Conservation (phyloP, 2,797 vertebrate genomes). For the Siniperca scherzeri region DNA sequence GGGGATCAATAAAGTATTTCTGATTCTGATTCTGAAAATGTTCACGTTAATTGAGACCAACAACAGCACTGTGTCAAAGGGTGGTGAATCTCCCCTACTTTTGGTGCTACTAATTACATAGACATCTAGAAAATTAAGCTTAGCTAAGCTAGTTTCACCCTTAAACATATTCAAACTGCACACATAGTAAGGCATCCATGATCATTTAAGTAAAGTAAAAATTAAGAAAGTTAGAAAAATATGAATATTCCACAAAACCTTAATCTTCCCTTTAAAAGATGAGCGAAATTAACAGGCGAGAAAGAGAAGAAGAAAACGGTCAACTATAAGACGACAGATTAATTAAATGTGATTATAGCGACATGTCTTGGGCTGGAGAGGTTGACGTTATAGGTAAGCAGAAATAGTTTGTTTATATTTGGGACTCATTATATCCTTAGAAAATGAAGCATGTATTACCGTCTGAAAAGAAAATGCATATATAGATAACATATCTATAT, state of each 20-base stretch:
- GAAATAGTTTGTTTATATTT: no score
- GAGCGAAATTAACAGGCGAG: neutral
- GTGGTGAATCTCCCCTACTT: neutral
- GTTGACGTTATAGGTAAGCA: no score
- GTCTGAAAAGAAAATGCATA: no score
- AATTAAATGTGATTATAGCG: neutral
- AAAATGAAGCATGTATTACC: no score
- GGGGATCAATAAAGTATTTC: no score
- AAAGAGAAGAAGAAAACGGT: neutral
- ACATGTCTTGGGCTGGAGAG: no score
- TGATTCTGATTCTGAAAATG: neutral
- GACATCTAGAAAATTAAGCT: neutral
- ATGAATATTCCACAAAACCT: neutral
- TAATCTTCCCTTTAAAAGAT: neutral
- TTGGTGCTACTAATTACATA: neutral
- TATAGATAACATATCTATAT: no score
- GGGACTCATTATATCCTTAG: no score
- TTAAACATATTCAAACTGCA: neutral
- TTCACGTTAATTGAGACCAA: neutral
- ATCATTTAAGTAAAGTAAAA: neutral
- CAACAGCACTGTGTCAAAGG: neutral
- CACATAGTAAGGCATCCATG: neutral
- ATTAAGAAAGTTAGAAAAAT: neutral
- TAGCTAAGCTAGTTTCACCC: neutral
- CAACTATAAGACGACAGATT: neutral